Percentiles rank a stretch among this genome's conserved stretches.
Evolutionary conservation across 2,113 vertebrate genomes (phyloP).

Genomic region (Condylura cristata): DNA sequence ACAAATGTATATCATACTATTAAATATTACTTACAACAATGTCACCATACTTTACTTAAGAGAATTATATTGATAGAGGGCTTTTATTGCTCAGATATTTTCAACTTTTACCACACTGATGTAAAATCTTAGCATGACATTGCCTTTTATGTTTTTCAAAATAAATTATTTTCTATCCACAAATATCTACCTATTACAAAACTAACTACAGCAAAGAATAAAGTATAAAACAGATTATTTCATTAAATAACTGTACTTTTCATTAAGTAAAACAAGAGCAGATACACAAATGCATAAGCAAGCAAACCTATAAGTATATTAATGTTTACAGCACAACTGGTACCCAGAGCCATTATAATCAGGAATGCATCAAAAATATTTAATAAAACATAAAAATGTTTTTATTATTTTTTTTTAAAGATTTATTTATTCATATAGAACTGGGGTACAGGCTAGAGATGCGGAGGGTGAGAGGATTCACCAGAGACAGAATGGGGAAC

Average conservation of each 20-base stretch:
- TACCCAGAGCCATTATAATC: background rate
- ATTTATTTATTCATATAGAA: too few relatives aligned
- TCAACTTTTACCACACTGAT: background rate
- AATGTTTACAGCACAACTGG: background rate
- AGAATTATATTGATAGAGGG: background rate
- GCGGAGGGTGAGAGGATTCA: too few relatives aligned
- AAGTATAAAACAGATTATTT: background rate
- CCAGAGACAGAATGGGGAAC: too few relatives aligned
- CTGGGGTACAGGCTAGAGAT: too few relatives aligned
- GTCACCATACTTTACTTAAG: background rate
- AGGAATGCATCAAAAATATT: background rate
- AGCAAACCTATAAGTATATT: background rate
- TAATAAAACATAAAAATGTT: background rate
- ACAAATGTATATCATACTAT: background rate
- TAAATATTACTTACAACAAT: constrained; percentile 37
- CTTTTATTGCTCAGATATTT: constrained; percentile 15
- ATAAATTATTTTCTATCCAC: background rate
- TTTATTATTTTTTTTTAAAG: too few relatives aligned
- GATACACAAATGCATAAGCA: background rate
- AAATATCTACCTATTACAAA: background rate
- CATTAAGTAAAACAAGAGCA: constrained; percentile 2
- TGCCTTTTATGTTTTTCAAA: background rate
- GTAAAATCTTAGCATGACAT: background rate
- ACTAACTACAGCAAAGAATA: background rate
- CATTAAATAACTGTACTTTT: background rate